Evolutionary conservation across 2,888 invertebrate species (phyloP), one percentile per base, ranked within the genome.

Genomic region (Willowsia nigromaculata): DNA sequence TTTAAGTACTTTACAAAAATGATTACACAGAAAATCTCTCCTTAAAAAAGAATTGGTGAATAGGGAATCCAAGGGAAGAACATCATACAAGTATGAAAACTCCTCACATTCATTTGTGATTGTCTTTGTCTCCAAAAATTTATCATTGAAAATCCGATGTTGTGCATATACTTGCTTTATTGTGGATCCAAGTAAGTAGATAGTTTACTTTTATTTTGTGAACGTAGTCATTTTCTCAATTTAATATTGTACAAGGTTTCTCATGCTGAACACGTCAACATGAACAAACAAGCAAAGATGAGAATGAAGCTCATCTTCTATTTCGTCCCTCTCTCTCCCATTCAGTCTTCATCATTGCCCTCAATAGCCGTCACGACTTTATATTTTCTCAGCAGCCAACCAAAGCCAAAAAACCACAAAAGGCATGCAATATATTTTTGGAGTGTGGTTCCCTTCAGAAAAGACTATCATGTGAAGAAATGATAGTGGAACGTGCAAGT

Each of bases 401-500:
- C 27, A 80, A 80, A 80, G 80, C 53, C 68, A 68, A 80, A n/a
- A 78, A 13, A 22, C 80, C 81, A 81, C 30, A 56, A 47, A 43
- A 59, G 62, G 62, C 25, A 68, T 83, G 68, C 83, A 83, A 83
- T 83, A 62, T 81, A 68, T 83, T n/a, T n/a, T 83, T 83, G 65
- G 68, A 82, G 83, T 83, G 83, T 18, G 53, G 37, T 30, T 33
- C 62, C 81, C 81, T 43, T 40, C 15, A 27, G 27, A 27, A 59
- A 27, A 59, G 56, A 27, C 53, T 6, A 53, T 22, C n/a, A 11
- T 27, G n/a, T n/a, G n/a, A 25, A 59, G 27, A 59, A 59, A 18
- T 53, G 53, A n/a, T 53, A 13, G 53, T 59, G 11, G 27, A 27
- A 11, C 59, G 53, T 53, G 53, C 18, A n/a, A n/a, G n/a, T 53